phyloP scores from a whole-genome alignment of 1,140 invertebrate species.

The Cyrtorhinus lividipennis region DNA sequence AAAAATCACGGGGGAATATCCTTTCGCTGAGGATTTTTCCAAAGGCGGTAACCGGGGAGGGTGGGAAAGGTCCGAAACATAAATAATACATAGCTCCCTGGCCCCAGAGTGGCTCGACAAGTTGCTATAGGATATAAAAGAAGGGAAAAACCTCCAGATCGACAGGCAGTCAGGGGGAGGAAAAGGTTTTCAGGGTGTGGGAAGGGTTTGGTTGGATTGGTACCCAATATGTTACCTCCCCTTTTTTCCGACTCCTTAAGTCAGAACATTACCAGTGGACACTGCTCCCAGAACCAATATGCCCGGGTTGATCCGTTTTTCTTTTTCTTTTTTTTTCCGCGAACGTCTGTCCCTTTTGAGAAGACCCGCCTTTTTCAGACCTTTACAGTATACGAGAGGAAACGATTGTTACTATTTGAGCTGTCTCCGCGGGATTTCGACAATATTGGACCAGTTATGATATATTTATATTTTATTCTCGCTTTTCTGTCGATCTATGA shows the following conservation, averaged over 20 bases:
- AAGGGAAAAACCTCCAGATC: neutral
- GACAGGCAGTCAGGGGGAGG: neutral
- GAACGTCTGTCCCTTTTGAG: too few relatives aligned
- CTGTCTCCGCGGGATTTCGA: too few relatives aligned
- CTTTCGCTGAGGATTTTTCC: too few relatives aligned
- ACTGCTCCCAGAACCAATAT: constrained; percentile 3
- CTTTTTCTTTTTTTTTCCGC: neutral
- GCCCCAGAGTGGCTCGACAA: neutral
- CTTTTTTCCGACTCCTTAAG: constrained; percentile 7
- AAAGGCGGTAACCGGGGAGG: too few relatives aligned
- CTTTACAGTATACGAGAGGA: too few relatives aligned
- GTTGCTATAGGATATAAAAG: constrained; percentile 1
- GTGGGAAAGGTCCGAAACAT: neutral
- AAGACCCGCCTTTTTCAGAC: too few relatives aligned
- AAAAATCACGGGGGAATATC: too few relatives aligned
- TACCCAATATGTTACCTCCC: neutral
- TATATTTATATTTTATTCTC: too few relatives aligned
- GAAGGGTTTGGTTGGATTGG: neutral
- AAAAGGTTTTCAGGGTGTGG: neutral
- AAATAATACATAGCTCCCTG: constrained; percentile 1
- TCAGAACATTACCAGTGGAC: constrained; percentile 8
- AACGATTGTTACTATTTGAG: too few relatives aligned
- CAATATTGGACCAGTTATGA: too few relatives aligned
- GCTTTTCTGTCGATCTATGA: too few relatives aligned
- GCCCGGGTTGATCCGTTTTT: neutral